Evolutionary conservation across 2,797 vertebrate species (phyloP), one percentile per base, ranked within the genome.

Genomic region (Chaunax sp.): DNA sequence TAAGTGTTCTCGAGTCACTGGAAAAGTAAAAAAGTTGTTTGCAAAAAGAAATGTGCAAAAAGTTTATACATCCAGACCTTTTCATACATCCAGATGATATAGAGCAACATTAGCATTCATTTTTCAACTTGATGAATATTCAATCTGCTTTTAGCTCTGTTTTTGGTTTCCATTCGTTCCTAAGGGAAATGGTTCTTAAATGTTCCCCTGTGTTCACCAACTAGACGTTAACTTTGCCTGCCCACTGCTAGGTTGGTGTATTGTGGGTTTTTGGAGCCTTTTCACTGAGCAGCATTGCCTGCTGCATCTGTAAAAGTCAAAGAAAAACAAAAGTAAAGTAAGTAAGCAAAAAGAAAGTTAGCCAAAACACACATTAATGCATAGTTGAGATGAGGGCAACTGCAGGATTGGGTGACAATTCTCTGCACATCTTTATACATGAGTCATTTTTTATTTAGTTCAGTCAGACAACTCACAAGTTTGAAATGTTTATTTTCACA

Each of bases 291-390:
- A 26, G 40, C 58, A 59, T 25, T 22, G 49, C 18, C 51, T 67
- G 51, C 44, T 62, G 44, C 1, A 1, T 45, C 46, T 35, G 23
- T 28, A 52, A 46, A 49, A 70, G 4, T n/a, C 44, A 14, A 22
- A 57, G 45, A 6, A 23, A 65, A 45, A 35, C 33, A 35, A 35
- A n/a, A n/a, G n/a, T n/a, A n/a, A n/a, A n/a, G n/a, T n/a, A n/a
- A n/a, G n/a, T n/a, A n/a, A n/a, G n/a, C n/a, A n/a, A n/a, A n/a
- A n/a, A n/a, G n/a, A n/a, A n/a, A n/a, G n/a, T n/a, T n/a, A n/a
- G 33, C 3, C 12, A 10, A 4, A 35, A 35, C 33, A 35, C 12
- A 35, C 11, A 35, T 35, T n/a, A n/a, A n/a, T n/a, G n/a, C n/a
- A n/a, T n/a, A n/a, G n/a, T n/a, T n/a, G 33, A 35, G 33, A 35